These are phyloP conservation scores for Hemiprocne comata DNA, from an alignment of 2,113 vertebrate species.

Conservation along the genomic window DNA sequence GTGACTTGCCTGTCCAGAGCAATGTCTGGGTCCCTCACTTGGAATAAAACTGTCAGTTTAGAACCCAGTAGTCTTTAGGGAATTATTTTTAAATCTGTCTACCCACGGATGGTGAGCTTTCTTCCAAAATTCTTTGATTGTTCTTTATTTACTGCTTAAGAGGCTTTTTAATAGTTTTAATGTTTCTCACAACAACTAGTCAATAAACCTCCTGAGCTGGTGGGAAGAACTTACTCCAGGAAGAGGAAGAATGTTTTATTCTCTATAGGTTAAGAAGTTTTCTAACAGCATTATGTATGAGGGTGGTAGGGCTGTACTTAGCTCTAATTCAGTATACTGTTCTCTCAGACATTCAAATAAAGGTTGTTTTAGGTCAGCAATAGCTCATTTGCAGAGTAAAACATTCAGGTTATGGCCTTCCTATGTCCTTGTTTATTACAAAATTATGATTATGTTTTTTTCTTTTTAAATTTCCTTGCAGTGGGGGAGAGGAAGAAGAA, in stretches of 20 bases:
- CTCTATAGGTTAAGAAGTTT: not conserved
- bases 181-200: not conserved
- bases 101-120: not conserved
- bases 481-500: not conserved
- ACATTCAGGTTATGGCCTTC: not conserved
- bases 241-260: not conserved
- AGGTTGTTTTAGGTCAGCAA: not conserved
- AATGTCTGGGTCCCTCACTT: not conserved
- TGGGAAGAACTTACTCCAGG: not conserved
- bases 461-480: not conserved
- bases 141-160: conserved; percentile 21
- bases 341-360: not conserved
- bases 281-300: not conserved
- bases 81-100: conserved; percentile 9
- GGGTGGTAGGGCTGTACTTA: not conserved
- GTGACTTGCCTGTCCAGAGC: not conserved
- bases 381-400: not conserved
- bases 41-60: conserved; percentile 10
- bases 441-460: not conserved
- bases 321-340: not conserved
- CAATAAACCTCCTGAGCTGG: not conserved
- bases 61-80: not conserved
- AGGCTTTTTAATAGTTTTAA: not conserved
- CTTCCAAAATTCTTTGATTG: not conserved
- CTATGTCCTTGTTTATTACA: not conserved